These are phyloP conservation scores for Promerops cafer DNA, from an alignment of 2,113 vertebrate species.

Conservation along the genomic window DNA sequence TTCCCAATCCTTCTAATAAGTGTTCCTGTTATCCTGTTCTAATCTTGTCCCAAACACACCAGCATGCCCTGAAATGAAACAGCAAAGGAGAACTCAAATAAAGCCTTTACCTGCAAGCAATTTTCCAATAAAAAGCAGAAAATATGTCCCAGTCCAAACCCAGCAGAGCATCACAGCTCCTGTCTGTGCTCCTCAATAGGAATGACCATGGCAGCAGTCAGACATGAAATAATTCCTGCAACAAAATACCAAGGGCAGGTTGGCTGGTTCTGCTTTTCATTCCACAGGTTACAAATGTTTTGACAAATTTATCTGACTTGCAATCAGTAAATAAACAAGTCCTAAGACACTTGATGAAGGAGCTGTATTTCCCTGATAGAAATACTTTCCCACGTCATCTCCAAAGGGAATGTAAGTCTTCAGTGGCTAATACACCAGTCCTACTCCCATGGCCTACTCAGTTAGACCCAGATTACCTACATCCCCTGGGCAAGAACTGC, in stretches of 20 bases:
- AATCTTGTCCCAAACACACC: conserved; percentile 13
- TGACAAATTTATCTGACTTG: neutral
- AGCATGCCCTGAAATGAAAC: neutral
- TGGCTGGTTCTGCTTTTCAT: neutral
- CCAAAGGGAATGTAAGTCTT: neutral
- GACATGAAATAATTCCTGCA: neutral
- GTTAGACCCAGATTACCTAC: neutral
- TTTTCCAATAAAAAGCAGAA: neutral
- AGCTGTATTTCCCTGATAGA: neutral
- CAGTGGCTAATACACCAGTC: neutral
- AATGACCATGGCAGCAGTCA: neutral
- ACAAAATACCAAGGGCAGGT: neutral
- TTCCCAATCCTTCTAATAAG: conserved; percentile 9
- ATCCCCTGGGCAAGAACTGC: neutral
- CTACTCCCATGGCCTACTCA: neutral
- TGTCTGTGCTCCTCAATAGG: neutral
- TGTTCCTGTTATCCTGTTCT: neutral
- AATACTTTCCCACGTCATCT: neutral
- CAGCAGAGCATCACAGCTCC: neutral
- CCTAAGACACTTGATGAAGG: neutral
- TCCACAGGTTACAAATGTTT: neutral
- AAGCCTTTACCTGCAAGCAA: neutral
- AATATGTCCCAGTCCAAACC: neutral
- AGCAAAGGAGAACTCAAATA: neutral
- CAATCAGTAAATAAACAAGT: neutral